Percentiles rank a stretch among this genome's conserved stretches.
Evolutionary conservation across 2,888 invertebrate genomes (phyloP).

Genomic region (Limnephilus rhombicus): DNA sequence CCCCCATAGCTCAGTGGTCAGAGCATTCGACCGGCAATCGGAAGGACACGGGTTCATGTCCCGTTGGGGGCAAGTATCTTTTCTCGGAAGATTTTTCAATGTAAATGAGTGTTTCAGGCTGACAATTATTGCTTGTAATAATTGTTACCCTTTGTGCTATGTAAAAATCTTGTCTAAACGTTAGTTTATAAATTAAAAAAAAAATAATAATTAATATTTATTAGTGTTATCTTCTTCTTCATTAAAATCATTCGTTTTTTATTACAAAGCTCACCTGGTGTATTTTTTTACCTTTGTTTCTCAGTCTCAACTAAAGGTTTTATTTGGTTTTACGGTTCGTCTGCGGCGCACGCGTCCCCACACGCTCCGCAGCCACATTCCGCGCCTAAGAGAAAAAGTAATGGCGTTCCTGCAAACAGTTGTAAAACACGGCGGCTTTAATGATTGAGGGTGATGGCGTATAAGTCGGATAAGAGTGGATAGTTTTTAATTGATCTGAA

Average conservation of each 20-base stretch:
- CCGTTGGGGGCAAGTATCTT: too few species aligned
- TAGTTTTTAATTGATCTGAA: not conserved
- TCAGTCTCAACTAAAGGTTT: not conserved
- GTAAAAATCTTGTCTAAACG: too few species aligned
- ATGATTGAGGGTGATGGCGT: not conserved
- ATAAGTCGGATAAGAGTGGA: not conserved
- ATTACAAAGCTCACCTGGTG: not conserved
- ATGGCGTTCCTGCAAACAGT: slow-evolving; percentile 11
- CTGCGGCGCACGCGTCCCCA: not conserved
- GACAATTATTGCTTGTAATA: too few species aligned
- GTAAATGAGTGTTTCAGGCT: too few species aligned
- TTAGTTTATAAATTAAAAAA: too few species aligned
- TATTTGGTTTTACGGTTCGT: not conserved
- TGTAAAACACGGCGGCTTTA: slow-evolving; percentile 15
- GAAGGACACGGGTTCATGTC: too few species aligned
- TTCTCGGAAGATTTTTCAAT: too few species aligned
- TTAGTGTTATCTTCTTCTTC: too few species aligned
- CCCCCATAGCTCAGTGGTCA: too few species aligned
- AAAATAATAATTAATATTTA: too few species aligned
- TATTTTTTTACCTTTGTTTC: not conserved
- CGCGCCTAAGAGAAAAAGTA: slow-evolving; percentile 28
- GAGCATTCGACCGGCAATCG: too few species aligned
- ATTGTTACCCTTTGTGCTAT: too few species aligned
- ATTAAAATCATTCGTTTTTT: not conserved
- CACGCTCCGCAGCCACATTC: not conserved